Percentiles rank a stretch among this genome's conserved stretches.
Evolutionary conservation across 2,888 invertebrate species (phyloP).

Genomic region (Hydroisotoma schaefferi): DNA sequence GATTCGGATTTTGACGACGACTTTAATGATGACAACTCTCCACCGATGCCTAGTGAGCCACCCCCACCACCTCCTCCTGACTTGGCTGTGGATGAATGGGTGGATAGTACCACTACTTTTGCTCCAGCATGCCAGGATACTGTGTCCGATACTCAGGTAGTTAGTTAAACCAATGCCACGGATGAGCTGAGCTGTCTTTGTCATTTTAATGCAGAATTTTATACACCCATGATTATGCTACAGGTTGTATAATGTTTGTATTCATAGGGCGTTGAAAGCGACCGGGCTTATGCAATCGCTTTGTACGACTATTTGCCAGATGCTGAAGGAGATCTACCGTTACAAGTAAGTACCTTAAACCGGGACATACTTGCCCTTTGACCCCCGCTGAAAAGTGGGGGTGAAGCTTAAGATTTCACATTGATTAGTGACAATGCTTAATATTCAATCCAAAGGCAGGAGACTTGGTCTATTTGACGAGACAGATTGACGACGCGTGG

Average conservation of each 20-base stretch:
- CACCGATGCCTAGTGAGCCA: constrained; percentile 45
- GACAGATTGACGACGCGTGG: constrained; percentile 53
- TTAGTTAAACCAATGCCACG: background rate
- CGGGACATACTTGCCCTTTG: no score
- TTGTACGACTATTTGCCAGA: constrained; percentile 46
- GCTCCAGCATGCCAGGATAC: constrained; percentile 23
- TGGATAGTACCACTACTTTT: constrained; percentile 16
- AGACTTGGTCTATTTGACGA: constrained; percentile 51
- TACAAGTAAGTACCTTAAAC: no score
- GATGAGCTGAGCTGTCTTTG: no score
- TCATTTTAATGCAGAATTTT: no score
- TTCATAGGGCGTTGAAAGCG: constrained; percentile 14
- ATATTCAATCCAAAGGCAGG: constrained; percentile 50
- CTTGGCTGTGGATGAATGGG: constrained; percentile 29
- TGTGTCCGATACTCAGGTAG: constrained; percentile 1
- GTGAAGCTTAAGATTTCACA: background rate
- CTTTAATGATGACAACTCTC: constrained; percentile 27
- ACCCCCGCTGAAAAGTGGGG: no score
- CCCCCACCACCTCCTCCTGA: constrained; percentile 41
- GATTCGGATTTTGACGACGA: constrained; percentile 35
- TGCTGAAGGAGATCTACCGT: constrained; percentile 40
- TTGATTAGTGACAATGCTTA: no score
- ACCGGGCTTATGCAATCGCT: constrained; percentile 44
- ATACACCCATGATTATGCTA: no score
- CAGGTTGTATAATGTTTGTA: no score